Conservation (phyloP, 2,113 vertebrate genomes). For the Ceuthmochares aereus region DNA sequence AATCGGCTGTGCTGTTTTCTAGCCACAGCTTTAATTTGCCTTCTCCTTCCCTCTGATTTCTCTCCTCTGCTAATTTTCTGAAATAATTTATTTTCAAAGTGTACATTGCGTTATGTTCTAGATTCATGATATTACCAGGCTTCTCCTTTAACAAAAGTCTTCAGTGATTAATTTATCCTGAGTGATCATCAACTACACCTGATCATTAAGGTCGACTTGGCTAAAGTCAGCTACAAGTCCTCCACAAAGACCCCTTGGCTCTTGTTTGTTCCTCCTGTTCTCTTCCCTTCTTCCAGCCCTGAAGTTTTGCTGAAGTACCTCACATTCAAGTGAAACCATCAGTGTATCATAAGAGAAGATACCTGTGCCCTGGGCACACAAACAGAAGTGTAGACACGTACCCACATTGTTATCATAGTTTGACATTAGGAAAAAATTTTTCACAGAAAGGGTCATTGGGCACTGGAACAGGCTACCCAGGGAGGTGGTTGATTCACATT, state of each 20-base stretch:
- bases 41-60: rapidly evolving
- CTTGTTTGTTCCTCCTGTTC: not conserved
- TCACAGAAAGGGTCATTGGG: too few species aligned
- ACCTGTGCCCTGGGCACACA: not conserved
- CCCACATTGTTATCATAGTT: not conserved
- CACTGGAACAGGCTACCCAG: too few species aligned
- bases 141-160: not conserved
- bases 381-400: not conserved
- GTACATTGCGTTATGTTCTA: not conserved
- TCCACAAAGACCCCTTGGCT: not conserved
- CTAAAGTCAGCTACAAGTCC: not conserved
- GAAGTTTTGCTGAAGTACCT: not conserved
- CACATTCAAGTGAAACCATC: not conserved
- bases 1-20: not conserved
- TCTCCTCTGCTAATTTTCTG: not conserved
- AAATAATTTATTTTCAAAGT: not conserved
- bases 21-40: not conserved
- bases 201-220: rapidly evolving
- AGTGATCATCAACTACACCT: not conserved
- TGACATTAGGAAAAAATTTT: too few species aligned
- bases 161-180: not conserved
- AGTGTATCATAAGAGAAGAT: not conserved
- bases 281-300: not conserved
- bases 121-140: not conserved
- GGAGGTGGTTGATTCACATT: too few species aligned